Evolutionary conservation across 2,888 invertebrate genomes (phyloP).

Genomic region (Nematopogon swammerdamellus): DNA sequence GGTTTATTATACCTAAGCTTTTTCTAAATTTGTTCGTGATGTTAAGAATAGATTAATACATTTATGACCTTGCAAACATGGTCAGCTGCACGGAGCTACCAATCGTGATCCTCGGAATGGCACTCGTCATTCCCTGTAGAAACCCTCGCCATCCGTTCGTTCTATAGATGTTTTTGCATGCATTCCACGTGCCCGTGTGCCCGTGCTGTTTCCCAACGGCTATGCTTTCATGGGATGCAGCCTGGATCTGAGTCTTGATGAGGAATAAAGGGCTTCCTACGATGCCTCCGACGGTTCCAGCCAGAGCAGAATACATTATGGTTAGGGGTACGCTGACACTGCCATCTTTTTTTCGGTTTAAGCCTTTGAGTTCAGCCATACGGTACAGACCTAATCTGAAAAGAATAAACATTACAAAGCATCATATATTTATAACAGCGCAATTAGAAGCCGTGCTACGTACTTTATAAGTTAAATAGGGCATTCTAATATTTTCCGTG

Average conservation of each 20-base stretch:
- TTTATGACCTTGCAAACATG: conserved; percentile 69
- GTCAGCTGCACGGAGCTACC: conserved; percentile 84
- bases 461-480: neutral
- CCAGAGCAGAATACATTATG: conserved; percentile 29
- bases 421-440: too few species aligned
- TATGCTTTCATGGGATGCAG: conserved; percentile 66
- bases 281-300: conserved; percentile 65
- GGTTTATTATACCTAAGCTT: too few species aligned
- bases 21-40: too few species aligned
- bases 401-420: conserved; percentile 1
- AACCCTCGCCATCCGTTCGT: conserved; percentile 61
- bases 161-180: conserved; percentile 45
- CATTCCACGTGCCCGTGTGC: conserved; percentile 50
- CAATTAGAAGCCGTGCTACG: too few species aligned
- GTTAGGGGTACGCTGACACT: conserved; percentile 32
- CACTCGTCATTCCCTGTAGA: conserved; percentile 73
- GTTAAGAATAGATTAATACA: too few species aligned
- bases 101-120: conserved; percentile 68
- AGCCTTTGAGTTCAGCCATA: conserved; percentile 56
- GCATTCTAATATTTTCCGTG: too few species aligned
- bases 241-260: conserved; percentile 77
- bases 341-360: conserved; percentile 36
- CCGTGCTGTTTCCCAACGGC: conserved; percentile 84
- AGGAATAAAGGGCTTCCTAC: conserved; percentile 74
- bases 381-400: conserved; percentile 63